Evolutionary conservation across 2,113 vertebrate species (phyloP), one percentile per base, ranked within the genome.

Genomic region (Ophthalmotilapia sp.): DNA sequence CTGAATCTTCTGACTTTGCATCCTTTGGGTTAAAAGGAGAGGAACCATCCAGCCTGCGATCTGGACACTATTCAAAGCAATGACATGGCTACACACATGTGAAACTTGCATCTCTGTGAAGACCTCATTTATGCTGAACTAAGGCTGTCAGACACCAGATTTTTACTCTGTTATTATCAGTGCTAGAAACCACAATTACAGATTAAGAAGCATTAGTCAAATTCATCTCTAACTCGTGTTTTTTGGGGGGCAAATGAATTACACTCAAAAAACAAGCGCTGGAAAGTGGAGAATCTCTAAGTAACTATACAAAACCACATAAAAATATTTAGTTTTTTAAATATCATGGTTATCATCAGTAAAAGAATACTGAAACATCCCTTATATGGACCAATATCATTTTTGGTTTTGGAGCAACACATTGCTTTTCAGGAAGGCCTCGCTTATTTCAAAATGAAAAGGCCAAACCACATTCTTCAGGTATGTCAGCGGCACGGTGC

Each of bases 151-250:
- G 65, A 70, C 1, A 40, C 36, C 62, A 68, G 62, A 68, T 42
- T 70, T 70, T 70, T 23, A 40, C 36, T 40, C n/a, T 70, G 36
- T 70, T 40, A 42, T 14, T 70, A 70, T 70, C 36, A 70, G 38
- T 0, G 62, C 5, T 40, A 0, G 6, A 70, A 42, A 42, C 7
- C n/a, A 70, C 0, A 40, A 40, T 70, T 70, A 42, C n/a, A 9
- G 38, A 73, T 26, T 73, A 42, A 73, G 12, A 73, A 45, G 1
- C 21, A 73, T 45, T 73, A 45, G 21, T 70, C 38, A 70, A 23
- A 45, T 73, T 0, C 38, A 73, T 42, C 65, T 70, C 13, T 15
- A 40, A 70, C 65, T 1, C 10, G 1, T 70, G 7, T 4, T 38
- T 65, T 21, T 56, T n/a, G 7, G 9, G 9, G 19, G 11, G 36